Evolutionary conservation across 2,797 vertebrate genomes (phyloP).

Genomic region (Poecilia velifera): DNA sequence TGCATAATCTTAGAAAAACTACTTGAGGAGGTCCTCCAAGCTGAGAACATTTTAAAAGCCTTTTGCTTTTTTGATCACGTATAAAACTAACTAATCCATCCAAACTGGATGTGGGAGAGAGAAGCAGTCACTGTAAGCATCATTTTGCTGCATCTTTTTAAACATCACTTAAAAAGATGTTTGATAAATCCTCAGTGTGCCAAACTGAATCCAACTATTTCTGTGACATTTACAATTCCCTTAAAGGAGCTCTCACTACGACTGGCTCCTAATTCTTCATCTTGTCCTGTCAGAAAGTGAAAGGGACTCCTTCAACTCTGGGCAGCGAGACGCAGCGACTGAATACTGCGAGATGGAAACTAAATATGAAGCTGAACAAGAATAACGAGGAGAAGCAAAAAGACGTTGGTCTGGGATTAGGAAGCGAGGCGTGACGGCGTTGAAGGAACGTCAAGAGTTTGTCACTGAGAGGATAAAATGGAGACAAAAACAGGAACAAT

Average conservation of each 20-base stretch:
- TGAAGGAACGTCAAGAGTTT: background rate
- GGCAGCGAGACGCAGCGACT: background rate
- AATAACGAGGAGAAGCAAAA: background rate
- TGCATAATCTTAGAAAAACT: background rate
- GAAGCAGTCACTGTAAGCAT: background rate
- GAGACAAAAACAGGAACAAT: slow-evolving; percentile 8
- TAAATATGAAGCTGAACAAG: slow-evolving; percentile 6
- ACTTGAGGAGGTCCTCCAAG: background rate
- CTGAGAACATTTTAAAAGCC: background rate
- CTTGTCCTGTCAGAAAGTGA: background rate
- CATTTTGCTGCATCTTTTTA: background rate
- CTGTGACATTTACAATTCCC: background rate
- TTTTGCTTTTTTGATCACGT: slow-evolving; percentile 2
- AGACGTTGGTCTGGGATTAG: background rate
- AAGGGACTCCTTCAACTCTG: background rate
- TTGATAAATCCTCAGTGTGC: background rate
- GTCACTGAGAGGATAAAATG: background rate
- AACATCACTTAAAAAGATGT: background rate
- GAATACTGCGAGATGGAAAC: background rate
- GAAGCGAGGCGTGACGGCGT: slow-evolving; percentile 1
- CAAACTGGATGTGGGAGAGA: background rate
- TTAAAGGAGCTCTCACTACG: background rate
- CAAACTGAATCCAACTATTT: slow-evolving; percentile 4
- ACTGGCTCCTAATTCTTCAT: slow-evolving; percentile 6
- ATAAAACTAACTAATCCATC: background rate